phyloP scores from a whole-genome alignment of 2,888 invertebrate genomes.

The Zeuzera pyrina region DNA sequence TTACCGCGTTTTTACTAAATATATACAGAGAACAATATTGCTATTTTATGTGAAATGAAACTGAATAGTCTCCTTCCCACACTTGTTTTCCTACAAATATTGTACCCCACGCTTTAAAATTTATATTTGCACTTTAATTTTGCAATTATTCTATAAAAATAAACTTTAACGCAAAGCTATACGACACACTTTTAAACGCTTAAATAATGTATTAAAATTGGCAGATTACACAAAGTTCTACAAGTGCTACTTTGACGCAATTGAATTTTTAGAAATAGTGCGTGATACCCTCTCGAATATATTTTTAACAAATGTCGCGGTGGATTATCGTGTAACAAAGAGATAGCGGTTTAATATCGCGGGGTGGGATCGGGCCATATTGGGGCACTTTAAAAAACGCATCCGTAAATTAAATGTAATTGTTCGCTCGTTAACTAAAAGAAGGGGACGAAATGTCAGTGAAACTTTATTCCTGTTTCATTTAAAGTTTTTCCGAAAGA shows the following conservation, averaged over 20 bases:
- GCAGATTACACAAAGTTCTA: conserved; percentile 14
- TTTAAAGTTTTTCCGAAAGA: too few relatives aligned
- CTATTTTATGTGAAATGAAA: conserved; percentile 2
- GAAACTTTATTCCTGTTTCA: too few relatives aligned
- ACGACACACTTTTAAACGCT: not conserved
- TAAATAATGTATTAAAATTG: not conserved
- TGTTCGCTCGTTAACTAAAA: conserved; percentile 64
- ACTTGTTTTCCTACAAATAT: conserved; percentile 25
- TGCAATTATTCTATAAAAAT: not conserved
- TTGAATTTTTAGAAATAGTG: conserved; percentile 53
- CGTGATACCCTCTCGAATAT: conserved; percentile 57
- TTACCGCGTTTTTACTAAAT: too few relatives aligned
- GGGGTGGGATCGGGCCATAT: conserved; percentile 42
- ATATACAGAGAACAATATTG: too few relatives aligned
- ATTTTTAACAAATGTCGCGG: conserved; percentile 70
- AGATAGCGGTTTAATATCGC: conserved; percentile 38
- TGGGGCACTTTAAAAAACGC: conserved; percentile 66
- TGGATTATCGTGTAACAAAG: conserved; percentile 36
- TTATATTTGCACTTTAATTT: conserved; percentile 12
- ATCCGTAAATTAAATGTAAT: conserved; percentile 71
- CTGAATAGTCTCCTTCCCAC: conserved; percentile 21
- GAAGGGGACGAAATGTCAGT: conserved; percentile 28
- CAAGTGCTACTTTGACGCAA: conserved; percentile 59
- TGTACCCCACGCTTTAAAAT: conserved; percentile 18
- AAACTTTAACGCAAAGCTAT: not conserved